phyloP scores from a whole-genome alignment of 2,888 invertebrate species.

The Margaritifera margaritifera region DNA sequence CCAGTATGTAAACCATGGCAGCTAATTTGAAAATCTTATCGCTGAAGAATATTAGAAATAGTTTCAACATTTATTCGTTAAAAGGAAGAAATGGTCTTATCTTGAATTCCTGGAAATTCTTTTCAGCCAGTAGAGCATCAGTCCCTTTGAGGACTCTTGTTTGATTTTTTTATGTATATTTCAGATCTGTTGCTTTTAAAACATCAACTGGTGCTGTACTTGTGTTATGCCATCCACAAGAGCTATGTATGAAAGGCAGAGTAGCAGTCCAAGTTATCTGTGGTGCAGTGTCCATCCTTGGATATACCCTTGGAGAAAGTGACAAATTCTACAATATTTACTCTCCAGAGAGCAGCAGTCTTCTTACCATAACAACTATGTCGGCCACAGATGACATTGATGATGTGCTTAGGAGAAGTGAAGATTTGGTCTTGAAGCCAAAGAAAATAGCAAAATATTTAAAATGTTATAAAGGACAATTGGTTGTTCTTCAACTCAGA shows the following conservation, averaged over 20 bases:
- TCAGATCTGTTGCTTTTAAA: too few relatives aligned
- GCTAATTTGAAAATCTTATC: too few relatives aligned
- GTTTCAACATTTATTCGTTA: too few relatives aligned
- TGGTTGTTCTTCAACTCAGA: conserved; percentile 37
- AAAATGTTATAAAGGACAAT: conserved; percentile 9
- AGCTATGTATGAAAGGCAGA: conserved; percentile 47
- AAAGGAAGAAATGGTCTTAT: too few relatives aligned
- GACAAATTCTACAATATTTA: conserved; percentile 33
- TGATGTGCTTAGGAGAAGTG: conserved; percentile 5
- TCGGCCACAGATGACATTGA: conserved; percentile 19
- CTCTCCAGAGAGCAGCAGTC: conserved; percentile 54
- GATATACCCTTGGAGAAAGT: conserved; percentile 30
- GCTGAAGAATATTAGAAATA: too few relatives aligned
- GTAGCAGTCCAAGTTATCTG: conserved; percentile 35
- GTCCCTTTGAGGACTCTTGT: too few relatives aligned
- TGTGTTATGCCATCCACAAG: conserved; percentile 36
- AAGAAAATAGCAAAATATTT: neutral
- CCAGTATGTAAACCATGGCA: too few relatives aligned
- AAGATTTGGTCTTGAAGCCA: neutral
- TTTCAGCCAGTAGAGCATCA: too few relatives aligned
- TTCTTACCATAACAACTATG: conserved; percentile 40
- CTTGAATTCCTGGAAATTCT: too few relatives aligned
- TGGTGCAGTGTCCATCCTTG: conserved; percentile 45
- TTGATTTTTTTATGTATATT: too few relatives aligned
- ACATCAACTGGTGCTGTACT: conserved; percentile 15